Evolutionary conservation across 2,113 vertebrate species (phyloP).

Genomic region (Callorhinus ursinus): DNA sequence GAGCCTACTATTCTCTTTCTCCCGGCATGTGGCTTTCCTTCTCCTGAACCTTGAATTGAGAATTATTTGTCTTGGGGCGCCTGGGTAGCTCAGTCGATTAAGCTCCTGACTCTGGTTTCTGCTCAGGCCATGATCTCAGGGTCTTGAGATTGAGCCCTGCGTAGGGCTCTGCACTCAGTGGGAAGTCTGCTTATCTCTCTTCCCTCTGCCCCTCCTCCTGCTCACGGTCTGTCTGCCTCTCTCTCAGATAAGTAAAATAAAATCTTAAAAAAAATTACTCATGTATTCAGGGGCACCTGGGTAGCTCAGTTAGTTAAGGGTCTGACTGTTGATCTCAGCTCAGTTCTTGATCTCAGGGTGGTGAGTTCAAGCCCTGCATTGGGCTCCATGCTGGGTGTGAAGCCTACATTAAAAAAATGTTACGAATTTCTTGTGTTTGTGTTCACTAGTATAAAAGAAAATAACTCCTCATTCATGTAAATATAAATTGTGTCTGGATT

Average conservation of each 20-base stretch:
- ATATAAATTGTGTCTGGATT: neutral
- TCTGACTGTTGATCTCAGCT: neutral
- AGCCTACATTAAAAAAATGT: neutral
- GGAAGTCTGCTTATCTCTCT: neutral
- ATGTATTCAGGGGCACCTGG: neutral
- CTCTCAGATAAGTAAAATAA: neutral
- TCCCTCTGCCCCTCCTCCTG: neutral
- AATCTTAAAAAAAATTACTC: neutral
- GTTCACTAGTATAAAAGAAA: neutral
- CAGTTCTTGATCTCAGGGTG: neutral
- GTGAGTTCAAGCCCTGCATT: neutral
- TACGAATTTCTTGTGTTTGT: neutral
- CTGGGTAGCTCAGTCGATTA: neutral
- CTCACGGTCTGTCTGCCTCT: neutral
- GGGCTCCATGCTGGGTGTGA: neutral
- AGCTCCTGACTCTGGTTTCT: neutral
- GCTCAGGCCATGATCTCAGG: neutral
- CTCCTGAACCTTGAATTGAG: neutral
- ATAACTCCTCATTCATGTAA: neutral
- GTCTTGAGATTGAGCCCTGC: neutral
- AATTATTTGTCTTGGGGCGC: neutral
- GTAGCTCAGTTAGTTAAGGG: neutral
- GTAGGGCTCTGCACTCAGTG: neutral
- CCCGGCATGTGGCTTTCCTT: neutral
- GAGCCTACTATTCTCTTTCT: neutral